Evolutionary conservation across 2,113 vertebrate genomes (phyloP).

Genomic region (Monarcha castaneiventris): DNA sequence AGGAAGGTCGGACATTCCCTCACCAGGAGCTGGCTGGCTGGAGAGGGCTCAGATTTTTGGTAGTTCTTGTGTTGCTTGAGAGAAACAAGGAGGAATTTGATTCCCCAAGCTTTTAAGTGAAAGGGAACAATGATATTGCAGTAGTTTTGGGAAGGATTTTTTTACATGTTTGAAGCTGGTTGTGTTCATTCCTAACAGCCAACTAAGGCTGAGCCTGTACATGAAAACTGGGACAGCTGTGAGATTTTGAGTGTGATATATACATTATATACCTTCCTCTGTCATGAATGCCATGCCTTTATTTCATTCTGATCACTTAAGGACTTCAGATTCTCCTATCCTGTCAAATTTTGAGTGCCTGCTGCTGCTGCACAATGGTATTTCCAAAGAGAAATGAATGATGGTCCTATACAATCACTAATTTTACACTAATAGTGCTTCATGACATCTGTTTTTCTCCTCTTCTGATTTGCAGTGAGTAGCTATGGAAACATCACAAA

Average conservation of each 20-base stretch:
- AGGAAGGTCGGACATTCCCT: background rate
- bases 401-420: background rate
- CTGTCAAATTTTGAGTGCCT: background rate
- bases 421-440: conserved; percentile 8
- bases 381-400: conserved; percentile 12
- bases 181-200: background rate
- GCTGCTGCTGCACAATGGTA: background rate
- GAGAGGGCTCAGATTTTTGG: background rate
- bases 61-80: background rate
- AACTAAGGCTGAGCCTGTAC: background rate
- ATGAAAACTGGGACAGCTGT: background rate
- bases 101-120: background rate
- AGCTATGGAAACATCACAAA: conserved; percentile 55
- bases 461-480: conserved; percentile 31
- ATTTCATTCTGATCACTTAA: background rate
- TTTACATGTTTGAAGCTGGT: background rate
- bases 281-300: background rate
- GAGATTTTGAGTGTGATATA: background rate
- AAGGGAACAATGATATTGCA: background rate
- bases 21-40: background rate
- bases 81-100: background rate
- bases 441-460: conserved; percentile 50
- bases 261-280: background rate
- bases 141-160: background rate
- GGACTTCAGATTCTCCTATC: background rate